Evolutionary conservation across 1,140 invertebrate genomes (phyloP).

Genomic region (Conopomorpha cramerella): DNA sequence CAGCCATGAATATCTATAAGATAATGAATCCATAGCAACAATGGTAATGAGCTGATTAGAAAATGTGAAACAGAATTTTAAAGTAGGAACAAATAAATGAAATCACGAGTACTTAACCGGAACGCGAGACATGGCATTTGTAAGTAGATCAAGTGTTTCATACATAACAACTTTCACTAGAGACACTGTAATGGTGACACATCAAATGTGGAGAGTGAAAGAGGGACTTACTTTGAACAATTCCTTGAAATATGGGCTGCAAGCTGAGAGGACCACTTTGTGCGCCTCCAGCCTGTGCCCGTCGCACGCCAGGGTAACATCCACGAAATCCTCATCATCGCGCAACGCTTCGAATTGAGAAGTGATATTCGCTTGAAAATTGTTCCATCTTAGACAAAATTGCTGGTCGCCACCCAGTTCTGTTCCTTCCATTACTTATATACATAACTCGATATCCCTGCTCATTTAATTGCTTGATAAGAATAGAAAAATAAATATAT

Average conservation of each 20-base stretch:
- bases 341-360: conserved; percentile 78
- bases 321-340: conserved; percentile 81
- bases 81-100: conserved; percentile 59
- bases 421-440: conserved; percentile 63
- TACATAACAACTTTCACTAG: conserved; percentile 61
- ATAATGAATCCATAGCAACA: no score
- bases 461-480: conserved; percentile 61
- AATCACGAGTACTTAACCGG: conserved; percentile 60
- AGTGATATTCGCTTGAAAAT: conserved; percentile 88
- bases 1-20: no score
- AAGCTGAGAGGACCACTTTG: conserved; percentile 79
- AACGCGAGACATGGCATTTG: conserved; percentile 61
- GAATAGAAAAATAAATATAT: conserved; percentile 62
- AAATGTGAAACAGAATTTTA: conserved; percentile 55
- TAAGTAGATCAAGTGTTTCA: conserved; percentile 62
- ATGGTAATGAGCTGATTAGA: conserved; percentile 54
- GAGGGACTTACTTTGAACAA: conserved; percentile 74
- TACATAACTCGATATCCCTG: conserved; percentile 60
- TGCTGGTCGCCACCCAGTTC: conserved; percentile 74
- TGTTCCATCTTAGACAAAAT: conserved; percentile 92
- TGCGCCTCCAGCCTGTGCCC: conserved; percentile 77
- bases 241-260: conserved; percentile 82
- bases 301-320: conserved; percentile 82
- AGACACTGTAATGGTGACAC: conserved; percentile 61
- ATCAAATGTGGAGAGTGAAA: conserved; percentile 59